Evolutionary conservation across 2,888 invertebrate species (phyloP), one percentile per base, ranked within the genome.

Genomic region (Cryptophagus acutangulus): DNA sequence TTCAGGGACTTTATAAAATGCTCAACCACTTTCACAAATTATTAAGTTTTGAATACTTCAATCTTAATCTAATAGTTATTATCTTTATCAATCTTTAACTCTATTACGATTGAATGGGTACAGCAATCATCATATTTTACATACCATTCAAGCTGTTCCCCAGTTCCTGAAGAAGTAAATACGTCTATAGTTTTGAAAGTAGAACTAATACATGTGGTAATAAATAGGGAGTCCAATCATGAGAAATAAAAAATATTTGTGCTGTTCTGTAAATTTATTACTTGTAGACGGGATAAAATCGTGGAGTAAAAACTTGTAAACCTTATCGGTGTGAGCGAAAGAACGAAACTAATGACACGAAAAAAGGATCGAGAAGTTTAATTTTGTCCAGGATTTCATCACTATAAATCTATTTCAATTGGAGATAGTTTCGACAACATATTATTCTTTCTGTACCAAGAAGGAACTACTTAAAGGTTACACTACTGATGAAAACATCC

Each of bases 361-460:
- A 54, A 61, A 61, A 61, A 58, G 59, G 55, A 58, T 49, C 56
- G 54, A 55, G 55, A 61, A 63, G 60, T 66, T 66, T 65, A 66
- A 66, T 66, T 65, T 65, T 62, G 62, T 59, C 61, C 59, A 57
- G 61, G 63, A 63, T 65, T 66, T 66, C 65, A 64, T 65, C 64
- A 65, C 62, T 57, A 65, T 66, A 65, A 66, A 66, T 66, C 65
- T 62, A 56, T 58, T 61, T 61, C 58, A 61, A 63, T 62, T 58
- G 62, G 58, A 53, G 54, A 59, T 61, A 58, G 57, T 59, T 57
- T 57, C 58, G 52, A 52, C 51, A 56, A 60, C 58, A 52, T 57
- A 59, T 60, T 57, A 55, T 55, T 57, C 56, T 56, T 56, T 53
- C 51, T 26, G 20, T 20, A 13, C 26, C 16, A 31, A 31, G 12